These are phyloP conservation scores for Meteorus colon DNA, from an alignment of 2,888 invertebrate genomes.

Conservation along the genomic window DNA sequence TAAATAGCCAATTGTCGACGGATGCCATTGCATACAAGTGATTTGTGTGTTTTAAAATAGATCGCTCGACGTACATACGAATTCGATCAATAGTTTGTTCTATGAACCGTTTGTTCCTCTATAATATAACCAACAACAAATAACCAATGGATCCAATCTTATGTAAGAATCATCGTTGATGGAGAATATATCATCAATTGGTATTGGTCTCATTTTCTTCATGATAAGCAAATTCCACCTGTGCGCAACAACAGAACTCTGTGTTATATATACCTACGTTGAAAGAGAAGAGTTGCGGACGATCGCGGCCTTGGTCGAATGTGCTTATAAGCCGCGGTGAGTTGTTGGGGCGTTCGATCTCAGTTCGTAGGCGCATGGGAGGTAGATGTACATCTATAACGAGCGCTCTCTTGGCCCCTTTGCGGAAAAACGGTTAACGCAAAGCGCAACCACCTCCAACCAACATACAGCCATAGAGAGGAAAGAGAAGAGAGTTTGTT, in stretches of 20 bases:
- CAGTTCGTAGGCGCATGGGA: constrained; percentile 19
- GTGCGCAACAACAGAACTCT: neutral
- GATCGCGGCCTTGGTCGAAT: neutral
- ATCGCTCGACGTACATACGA: neutral
- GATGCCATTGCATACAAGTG: neutral
- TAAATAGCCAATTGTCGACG: constrained; percentile 1
- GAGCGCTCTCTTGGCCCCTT: constrained; percentile 36
- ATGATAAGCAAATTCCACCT: constrained; percentile 23
- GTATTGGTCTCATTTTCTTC: neutral
- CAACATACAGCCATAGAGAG: constrained; percentile 10
- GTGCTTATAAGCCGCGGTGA: neutral
- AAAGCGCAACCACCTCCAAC: constrained; percentile 20
- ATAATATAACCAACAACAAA: neutral
- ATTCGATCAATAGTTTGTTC: neutral
- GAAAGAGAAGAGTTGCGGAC: neutral
- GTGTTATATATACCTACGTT: neutral
- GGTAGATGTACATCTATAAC: constrained; percentile 39
- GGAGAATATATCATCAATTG: neutral
- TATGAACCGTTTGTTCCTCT: neutral
- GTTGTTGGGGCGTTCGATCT: constrained; percentile 27
- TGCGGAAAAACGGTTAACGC: constrained; percentile 36
- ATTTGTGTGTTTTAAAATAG: neutral
- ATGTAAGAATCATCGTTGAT: neutral
- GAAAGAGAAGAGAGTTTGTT: neutral
- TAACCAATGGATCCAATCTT: neutral